phyloP scores from a whole-genome alignment of 2,113 vertebrate species.

The Neogale vison region DNA sequence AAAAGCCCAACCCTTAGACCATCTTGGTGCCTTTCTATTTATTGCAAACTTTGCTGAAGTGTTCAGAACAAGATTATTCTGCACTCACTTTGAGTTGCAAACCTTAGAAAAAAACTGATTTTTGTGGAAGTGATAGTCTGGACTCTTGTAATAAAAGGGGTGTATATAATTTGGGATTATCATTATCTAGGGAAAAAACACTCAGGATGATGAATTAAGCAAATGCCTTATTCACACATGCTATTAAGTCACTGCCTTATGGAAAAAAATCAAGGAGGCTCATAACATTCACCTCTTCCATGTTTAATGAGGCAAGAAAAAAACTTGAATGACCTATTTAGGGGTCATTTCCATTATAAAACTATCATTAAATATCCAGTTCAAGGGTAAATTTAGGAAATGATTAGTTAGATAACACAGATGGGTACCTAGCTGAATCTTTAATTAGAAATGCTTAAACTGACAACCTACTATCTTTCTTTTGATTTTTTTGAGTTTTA shows the following conservation, averaged over 20 bases:
- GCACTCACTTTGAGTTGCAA: neutral
- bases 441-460: neutral
- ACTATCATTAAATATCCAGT: conserved; percentile 66
- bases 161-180: conserved; percentile 55
- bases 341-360: conserved; percentile 70
- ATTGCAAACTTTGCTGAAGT: neutral
- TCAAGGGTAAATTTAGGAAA: conserved; percentile 69
- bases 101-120: neutral
- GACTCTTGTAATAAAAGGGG: conserved; percentile 1
- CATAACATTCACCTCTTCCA: conserved; percentile 42
- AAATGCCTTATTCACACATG: conserved; percentile 51
- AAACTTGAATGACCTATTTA: conserved; percentile 51
- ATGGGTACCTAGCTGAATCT: neutral
- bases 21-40: neutral
- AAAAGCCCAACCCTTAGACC: neutral
- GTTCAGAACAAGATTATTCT: neutral
- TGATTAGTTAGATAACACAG: conserved; percentile 35
- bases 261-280: conserved; percentile 29
- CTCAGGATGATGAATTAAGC: conserved; percentile 67
- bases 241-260: conserved; percentile 56
- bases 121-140: neutral
- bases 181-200: conserved; percentile 52
- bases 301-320: conserved; percentile 75
- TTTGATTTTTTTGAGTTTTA: neutral
- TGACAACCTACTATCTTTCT: neutral